Base-by-base conservation (phyloP, 2,797 vertebrate species). In the Ara ararauna region DNA sequence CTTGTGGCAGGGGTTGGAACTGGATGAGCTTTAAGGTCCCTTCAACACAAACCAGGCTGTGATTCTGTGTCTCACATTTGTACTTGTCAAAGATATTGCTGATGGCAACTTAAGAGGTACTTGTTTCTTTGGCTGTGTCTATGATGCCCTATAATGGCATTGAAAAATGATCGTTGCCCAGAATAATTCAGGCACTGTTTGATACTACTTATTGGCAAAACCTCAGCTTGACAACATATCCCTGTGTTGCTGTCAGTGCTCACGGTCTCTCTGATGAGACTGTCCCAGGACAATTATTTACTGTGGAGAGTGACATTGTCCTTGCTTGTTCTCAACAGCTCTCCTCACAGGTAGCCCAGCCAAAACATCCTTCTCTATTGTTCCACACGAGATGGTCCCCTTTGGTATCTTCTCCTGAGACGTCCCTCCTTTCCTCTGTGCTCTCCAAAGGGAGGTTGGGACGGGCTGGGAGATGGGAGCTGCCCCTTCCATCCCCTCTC, bases 111-210 rank as follows among this genome's bases (percentile, higher is more conserved):
- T 56, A 3, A 32, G 67, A 68, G 45, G 7, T 27, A 2, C 21
- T 26, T 56, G 8, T 71, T 78, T 61, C 60, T 22, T n/a, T 40
- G 54, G 44, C 73, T 50, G 7, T 29, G 5, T 34, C 20, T 36
- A 0, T 32, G 27, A 3, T 44, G 32, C 50, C 50, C 32, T 21
- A 0, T 22, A 8, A 30, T 1, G 22, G 12, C 42, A 13, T 11
- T 83, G 68, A 47, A 50, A 51, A 27, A 18, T 5, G 36, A 4
- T 6, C 29, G 23, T 36, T 87, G 42, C 65, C 47, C 27, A 29
- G 64, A 40, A 67, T 26, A 78, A 61, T 34, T 73, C 4, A 1
- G 45, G 77, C 22, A 10, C 44, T 19, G 15, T 64, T 45, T 34
- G 54, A 32, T 75, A 13, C 38, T 17, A 5, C 36, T 42, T 58